A percentile compares a stretch with the other conserved stretches of the same genome.
Evolutionary conservation across 2,797 vertebrate genomes (phyloP).

Genomic region (Heteromormyrus szaboi): DNA sequence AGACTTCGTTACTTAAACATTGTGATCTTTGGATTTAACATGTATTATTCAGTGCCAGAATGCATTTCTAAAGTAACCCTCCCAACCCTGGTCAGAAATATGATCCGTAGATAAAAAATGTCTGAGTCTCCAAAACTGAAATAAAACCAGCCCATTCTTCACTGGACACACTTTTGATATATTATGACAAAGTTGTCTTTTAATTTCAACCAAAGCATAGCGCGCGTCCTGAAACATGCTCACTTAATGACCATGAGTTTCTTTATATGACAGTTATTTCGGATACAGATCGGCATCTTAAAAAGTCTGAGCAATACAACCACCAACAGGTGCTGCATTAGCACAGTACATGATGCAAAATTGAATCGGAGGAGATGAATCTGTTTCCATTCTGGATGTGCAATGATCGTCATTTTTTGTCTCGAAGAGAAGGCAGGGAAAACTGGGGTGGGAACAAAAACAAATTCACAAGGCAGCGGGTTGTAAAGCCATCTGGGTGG

Average conservation of each 20-base stretch:
- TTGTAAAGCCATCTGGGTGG: conserved; percentile 5
- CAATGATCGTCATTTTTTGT: not conserved
- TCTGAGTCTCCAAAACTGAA: not conserved
- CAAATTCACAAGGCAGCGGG: not conserved
- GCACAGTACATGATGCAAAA: not conserved
- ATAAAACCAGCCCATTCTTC: not conserved
- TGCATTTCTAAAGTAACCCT: not conserved
- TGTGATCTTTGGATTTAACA: not conserved
- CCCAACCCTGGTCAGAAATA: not conserved
- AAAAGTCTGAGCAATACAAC: not conserved
- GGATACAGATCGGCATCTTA: not conserved
- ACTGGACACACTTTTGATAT: not conserved
- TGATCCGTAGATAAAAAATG: not conserved
- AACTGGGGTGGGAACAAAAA: not conserved
- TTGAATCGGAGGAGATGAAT: not conserved
- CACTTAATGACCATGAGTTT: not conserved
- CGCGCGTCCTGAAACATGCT: not conserved
- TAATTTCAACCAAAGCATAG: not conserved
- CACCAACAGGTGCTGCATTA: not conserved
- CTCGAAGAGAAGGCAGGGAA: not conserved
- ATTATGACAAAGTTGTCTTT: not conserved
- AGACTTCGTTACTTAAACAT: not conserved
- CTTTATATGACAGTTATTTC: not conserved
- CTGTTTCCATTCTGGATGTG: not conserved
- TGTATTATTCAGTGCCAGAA: not conserved